These are phyloP conservation scores for Ormyrus rosae DNA, from an alignment of 2,888 invertebrate genomes.

Conservation along the genomic window DNA sequence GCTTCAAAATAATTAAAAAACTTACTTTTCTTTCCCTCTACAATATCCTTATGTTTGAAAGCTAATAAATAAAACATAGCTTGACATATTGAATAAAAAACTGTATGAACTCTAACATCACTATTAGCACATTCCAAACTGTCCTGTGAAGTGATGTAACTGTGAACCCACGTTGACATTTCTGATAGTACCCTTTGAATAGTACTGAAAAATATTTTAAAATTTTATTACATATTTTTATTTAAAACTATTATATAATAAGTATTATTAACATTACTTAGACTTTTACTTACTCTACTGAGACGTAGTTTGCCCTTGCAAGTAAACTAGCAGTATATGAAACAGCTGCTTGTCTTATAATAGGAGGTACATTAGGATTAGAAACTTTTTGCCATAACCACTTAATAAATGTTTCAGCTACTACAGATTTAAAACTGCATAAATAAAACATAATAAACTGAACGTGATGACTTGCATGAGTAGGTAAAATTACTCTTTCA, in stretches of 20 bases:
- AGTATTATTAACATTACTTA: not conserved
- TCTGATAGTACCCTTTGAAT: conserved; percentile 80
- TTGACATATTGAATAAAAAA: conserved; percentile 95
- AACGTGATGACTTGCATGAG: conserved; percentile 87
- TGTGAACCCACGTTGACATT: conserved; percentile 90
- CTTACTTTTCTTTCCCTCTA: conserved; percentile 86
- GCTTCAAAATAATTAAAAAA: conserved; percentile 58
- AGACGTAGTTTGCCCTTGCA: conserved; percentile 82
- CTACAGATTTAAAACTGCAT: conserved; percentile 80
- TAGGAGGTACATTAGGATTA: conserved; percentile 80
- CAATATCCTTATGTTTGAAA: conserved; percentile 91
- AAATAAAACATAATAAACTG: conserved; percentile 87
- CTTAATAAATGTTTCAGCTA: conserved; percentile 82
- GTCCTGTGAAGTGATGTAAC: conserved; percentile 86
- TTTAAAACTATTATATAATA: not conserved
- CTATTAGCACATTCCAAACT: conserved; percentile 77
- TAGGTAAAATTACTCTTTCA: conserved; percentile 88
- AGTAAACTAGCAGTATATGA: conserved; percentile 86
- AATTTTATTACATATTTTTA: not conserved
- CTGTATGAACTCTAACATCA: conserved; percentile 85
- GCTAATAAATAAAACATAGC: conserved; percentile 94
- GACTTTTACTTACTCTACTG: conserved; percentile 78
- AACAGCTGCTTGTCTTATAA: conserved; percentile 84
- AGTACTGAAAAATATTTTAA: conserved; percentile 76
- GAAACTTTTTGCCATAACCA: conserved; percentile 86